Base-by-base conservation (phyloP, 2,113 vertebrate species). In the Corythornis vintsioides region DNA sequence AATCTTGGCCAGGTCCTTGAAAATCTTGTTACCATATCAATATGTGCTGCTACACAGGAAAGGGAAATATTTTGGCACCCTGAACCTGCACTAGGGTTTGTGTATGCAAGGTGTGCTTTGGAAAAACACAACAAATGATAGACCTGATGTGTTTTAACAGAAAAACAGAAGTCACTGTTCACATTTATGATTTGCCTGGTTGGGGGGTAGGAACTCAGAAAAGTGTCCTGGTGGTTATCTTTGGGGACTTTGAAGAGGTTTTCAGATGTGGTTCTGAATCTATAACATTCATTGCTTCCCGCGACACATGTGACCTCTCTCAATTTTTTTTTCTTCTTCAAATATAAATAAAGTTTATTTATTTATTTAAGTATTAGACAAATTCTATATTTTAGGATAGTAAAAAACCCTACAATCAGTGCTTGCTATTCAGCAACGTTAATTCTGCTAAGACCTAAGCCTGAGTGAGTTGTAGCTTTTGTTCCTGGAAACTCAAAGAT, bases 311-410 rank as follows among this genome's bases (percentile, higher is more conserved):
- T 87, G 89, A 83, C 89, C 78, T 80, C 72, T 87, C 53, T 81
- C 60, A 4, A 3, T 0, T 52, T 55, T 55, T 14, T 12, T 28
- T 50, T 33, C n/a, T 77, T 74, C 60, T 91, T 95, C 74, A 86
- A 71, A 85, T 92, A 87, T 89, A 94, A 89, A 80, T 79, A 92
- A 88, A 9, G 60, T 67, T 93, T 93, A 90, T 96, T 95, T 94
- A 95, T 92, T 96, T 96, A 70, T 93, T 89, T 92, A 89, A 90
- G 66, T 94, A 74, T 93, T 95, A 91, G 79, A 61, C 64, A 83
- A 92, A 65, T 89, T 94, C 57, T 77, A 40, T 60, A 60, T 85
- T 88, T 89, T 63, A 85, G 42, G 84, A 69, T 95, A 73, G 84
- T 70, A 35, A 90, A 87, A 89, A 89, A 21, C 0, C 28, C 25